Conservation (phyloP, 1,140 invertebrate species). For the Pemphigus obesinymphae region DNA sequence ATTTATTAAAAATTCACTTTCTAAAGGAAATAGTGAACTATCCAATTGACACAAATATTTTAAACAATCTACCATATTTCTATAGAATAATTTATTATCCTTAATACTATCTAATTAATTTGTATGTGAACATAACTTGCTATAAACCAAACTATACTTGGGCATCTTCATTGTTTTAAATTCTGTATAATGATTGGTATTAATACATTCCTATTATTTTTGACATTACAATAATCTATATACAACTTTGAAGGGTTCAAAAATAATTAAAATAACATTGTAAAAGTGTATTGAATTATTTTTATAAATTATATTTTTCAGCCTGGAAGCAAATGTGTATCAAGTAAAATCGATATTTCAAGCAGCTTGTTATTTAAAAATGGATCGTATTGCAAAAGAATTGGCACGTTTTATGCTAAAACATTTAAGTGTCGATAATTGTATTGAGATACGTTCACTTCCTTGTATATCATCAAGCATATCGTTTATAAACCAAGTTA, state of each 20-base stretch:
- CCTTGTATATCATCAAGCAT: slow-evolving; percentile 62
- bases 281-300: background rate
- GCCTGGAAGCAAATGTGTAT: slow-evolving; percentile 56
- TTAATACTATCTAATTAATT: no score
- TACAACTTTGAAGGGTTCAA: no score
- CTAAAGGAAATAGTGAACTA: no score
- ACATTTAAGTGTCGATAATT: slow-evolving; percentile 64
- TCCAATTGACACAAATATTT: no score
- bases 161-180: background rate
- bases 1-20: no score
- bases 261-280: no score
- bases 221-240: background rate
- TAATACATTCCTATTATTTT: background rate
- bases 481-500: slow-evolving; percentile 60
- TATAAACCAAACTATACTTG: background rate
- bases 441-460: slow-evolving; percentile 65
- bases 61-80: no score
- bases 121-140: background rate
- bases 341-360: slow-evolving; percentile 69
- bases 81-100: no score
- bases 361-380: slow-evolving; percentile 67
- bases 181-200: background rate
- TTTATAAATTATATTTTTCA: slow-evolving; percentile 47
- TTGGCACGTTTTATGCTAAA: slow-evolving; percentile 67
- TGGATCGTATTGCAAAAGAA: slow-evolving; percentile 64